phyloP scores from a whole-genome alignment of 2,113 vertebrate genomes.

The Oryzias curvinotus region DNA sequence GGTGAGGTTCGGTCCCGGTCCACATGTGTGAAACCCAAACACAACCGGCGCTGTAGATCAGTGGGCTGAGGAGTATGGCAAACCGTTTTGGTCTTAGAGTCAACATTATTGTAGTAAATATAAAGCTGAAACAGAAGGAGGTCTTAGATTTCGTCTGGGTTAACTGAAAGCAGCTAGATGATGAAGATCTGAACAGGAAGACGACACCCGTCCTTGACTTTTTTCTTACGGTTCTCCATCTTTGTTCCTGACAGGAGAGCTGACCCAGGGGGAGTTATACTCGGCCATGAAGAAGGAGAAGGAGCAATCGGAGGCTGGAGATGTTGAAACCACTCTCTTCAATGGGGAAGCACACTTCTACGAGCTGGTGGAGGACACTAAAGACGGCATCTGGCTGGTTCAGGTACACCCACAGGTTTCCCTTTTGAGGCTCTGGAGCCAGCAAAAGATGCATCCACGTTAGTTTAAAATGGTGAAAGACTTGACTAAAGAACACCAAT shows the following conservation, averaged over 20 bases:
- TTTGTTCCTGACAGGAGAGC: slow-evolving; percentile 79
- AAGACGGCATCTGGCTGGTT: slow-evolving; percentile 98
- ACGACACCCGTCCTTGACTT: no score
- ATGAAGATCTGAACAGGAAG: no score
- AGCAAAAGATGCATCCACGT: no score
- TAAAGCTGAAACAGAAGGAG: no score
- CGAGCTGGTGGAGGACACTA: slow-evolving; percentile 96
- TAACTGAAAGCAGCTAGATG: no score
- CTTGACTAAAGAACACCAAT: no score
- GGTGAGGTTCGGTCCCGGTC: slow-evolving; percentile 59
- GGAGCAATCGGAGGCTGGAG: slow-evolving; percentile 84
- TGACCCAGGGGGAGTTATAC: slow-evolving; percentile 97
- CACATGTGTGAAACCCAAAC: neutral
- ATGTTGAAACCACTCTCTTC: slow-evolving; percentile 87
- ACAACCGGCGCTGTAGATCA: fast-evolving
- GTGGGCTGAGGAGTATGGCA: neutral
- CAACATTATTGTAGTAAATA: no score
- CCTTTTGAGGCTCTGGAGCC: no score
- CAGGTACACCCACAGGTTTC: slow-evolving; percentile 80
- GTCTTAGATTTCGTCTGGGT: no score
- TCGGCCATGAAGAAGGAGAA: slow-evolving; percentile 92
- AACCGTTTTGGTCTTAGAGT: neutral
- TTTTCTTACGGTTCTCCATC: neutral
- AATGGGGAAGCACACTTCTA: slow-evolving; percentile 99
- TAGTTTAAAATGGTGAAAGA: no score